Percentiles rank a stretch among this genome's conserved stretches.
Conservation (phyloP, 1,140 invertebrate species). For the Drosophila tsacasi region DNA sequence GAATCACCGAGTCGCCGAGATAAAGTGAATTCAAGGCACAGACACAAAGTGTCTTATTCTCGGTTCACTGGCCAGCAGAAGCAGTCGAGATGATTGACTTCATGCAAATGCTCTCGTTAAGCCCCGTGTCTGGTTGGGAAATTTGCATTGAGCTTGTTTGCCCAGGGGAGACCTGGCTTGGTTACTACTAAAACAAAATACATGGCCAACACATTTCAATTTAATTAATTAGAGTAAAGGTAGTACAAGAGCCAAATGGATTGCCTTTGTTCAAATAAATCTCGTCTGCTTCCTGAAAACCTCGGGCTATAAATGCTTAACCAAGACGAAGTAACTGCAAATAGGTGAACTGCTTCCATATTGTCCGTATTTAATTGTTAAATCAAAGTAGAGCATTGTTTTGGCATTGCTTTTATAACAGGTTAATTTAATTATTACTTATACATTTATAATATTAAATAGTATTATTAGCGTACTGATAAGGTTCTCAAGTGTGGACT, state of each 20-base stretch:
- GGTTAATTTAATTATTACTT: neutral
- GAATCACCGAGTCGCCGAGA: constrained; percentile 20
- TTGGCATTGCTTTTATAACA: constrained; percentile 3
- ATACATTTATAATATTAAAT: neutral
- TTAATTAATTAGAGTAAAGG: constrained; percentile 51
- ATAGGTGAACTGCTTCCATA: constrained; percentile 9
- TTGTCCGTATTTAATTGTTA: neutral
- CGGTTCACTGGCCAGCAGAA: constrained; percentile 35
- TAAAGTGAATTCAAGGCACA: constrained; percentile 6
- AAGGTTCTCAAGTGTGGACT: neutral
- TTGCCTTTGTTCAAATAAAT: constrained; percentile 26
- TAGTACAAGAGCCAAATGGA: constrained; percentile 1
- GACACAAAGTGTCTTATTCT: constrained; percentile 37
- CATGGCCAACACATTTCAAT: constrained; percentile 20
- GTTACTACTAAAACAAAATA: constrained; percentile 10
- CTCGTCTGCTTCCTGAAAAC: neutral
- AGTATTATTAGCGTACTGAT: neutral
- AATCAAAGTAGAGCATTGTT: constrained; percentile 48
- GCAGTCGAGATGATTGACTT: constrained; percentile 36
- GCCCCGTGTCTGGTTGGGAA: constrained; percentile 31
- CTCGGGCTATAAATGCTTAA: constrained; percentile 44
- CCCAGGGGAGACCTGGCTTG: neutral
- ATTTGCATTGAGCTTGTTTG: constrained; percentile 40
- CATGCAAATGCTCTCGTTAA: constrained; percentile 44
- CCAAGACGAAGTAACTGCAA: constrained; percentile 46